Evolutionary conservation across 2,113 vertebrate species (phyloP).

Genomic region (Mugil cephalus): DNA sequence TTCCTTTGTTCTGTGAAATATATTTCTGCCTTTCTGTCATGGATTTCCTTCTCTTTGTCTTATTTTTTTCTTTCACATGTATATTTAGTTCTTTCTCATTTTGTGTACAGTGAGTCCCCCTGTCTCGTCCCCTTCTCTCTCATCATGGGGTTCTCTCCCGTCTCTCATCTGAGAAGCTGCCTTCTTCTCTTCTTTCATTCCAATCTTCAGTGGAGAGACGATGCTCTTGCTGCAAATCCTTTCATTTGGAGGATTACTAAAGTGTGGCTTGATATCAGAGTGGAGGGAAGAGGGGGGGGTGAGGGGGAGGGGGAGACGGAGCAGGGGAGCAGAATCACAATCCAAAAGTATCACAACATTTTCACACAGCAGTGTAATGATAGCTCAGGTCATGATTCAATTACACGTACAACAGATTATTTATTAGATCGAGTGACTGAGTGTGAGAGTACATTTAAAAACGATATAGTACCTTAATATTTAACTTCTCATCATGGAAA

Average conservation of each 20-base stretch:
- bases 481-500: not conserved
- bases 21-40: slow-evolving; percentile 13
- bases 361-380: slow-evolving; percentile 46
- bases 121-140: slow-evolving; percentile 41
- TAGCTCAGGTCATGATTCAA: slow-evolving; percentile 35
- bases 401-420: slow-evolving; percentile 17
- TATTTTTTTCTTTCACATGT: not conserved
- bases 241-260: slow-evolving; percentile 83
- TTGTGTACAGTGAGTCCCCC: slow-evolving; percentile 45
- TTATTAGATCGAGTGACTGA: not conserved
- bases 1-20: slow-evolving; percentile 5
- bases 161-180: slow-evolving; percentile 70
- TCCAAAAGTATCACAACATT: slow-evolving; percentile 71
- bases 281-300: slow-evolving; percentile 39
- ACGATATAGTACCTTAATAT: not conserved
- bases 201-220: slow-evolving; percentile 77
- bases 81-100: slow-evolving; percentile 23
- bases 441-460: not conserved
- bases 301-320: slow-evolving; percentile 13
- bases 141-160: slow-evolving; percentile 55
- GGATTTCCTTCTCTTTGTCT: slow-evolving; percentile 37
- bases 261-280: slow-evolving; percentile 81
- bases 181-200: slow-evolving; percentile 76
- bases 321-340: slow-evolving; percentile 45
- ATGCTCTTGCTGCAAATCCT: slow-evolving; percentile 79